Evolutionary conservation across 2,797 vertebrate genomes (phyloP), one percentile per base, ranked within the genome.

Genomic region (Poeciliopsis presidionis): DNA sequence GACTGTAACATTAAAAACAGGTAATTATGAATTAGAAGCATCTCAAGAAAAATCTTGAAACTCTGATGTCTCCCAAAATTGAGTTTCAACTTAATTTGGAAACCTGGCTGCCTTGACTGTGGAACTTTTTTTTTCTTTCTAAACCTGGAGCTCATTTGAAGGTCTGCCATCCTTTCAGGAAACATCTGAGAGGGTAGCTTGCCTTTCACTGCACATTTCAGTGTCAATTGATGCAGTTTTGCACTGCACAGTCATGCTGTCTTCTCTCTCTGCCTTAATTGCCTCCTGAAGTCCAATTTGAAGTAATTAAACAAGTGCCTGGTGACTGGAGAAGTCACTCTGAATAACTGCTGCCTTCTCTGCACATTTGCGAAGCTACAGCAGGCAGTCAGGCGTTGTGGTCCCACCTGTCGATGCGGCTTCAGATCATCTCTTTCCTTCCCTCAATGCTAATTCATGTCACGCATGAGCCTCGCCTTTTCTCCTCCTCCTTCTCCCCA

Each of bases 301-400:
- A 93, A 92, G 93, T 94, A 90, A 95, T 95, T 92, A 94, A 93
- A 93, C 81, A 89, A 86, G 88, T 53, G 86, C 79, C 75, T 81
- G 84, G 88, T 92, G 88, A 89, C 86, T 89, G 80, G 76, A 88
- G 86, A 85, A 81, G 73, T 85, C 76, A 18, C 87, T 81, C 72
- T 4, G 75, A 76, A 81, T 85, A 84, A 55, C 87, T 81, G 72
- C 77, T 16, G 75, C 69, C 84, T 80, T 83, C 83, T n/a, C 47
- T 55, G 65, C 72, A 61, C 75, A 43, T 91, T 83, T 75, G 78
- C 82, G 70, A 39, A 80, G 85, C 83, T 82, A 84, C 81, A 76
- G 88, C 81, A 88, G 84, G 80, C 84, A 82, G 85, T 81, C n/a
- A 57, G 77, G 80, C 81, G 53, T 77, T 82, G 55, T 82, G 77